Base-by-base conservation (phyloP, 23 tunicate genomes). In the Botrylloides violaceus region DNA sequence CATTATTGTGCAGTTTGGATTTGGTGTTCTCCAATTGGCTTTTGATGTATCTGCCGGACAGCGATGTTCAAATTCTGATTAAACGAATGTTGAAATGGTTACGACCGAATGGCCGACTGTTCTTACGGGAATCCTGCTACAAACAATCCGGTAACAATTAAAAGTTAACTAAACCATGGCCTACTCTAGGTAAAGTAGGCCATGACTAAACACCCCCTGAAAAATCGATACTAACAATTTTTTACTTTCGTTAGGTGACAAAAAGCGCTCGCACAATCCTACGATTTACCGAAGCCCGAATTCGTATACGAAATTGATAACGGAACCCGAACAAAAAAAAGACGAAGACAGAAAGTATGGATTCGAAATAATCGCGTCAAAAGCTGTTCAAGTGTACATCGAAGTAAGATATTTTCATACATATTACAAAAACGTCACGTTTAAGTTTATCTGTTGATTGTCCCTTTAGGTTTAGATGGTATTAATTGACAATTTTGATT, bases 11-110 rank as follows among this genome's bases (percentile, higher is more conserved):
- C 77, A 75, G 79, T 4, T 75, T 75, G 0, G 79, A 75, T 37
- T 25, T 75, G 55, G 3, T 75, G 36, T 75, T 75, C 36, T 60
- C 71, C 27, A 75, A 75, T 49, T 75, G 79, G 79, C 74, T 75
- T 33, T 24, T 75, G 56, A 75, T 75, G 79, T 75, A 75, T 55
- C 58, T 75, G 27, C 3, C 31, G 60, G 79, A 75, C 32, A 37
- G 61, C n/a, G 71, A 75, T 23, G 60, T 75, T 31, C 25, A 66
- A 22, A 47, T 62, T 1, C 61, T 75, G 0, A 75, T 55, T 61
- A 27, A 37, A 19, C 36, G 74, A 35, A 64, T 75, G 57, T 37
- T 75, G 3, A 62, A 2, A 36, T 75, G 79, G 79, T 24, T 75
- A 66, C 34, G 33, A 60, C 71, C 79, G 2, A 43, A 32, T 9